Evolutionary conservation across 2,888 invertebrate species (phyloP).

Genomic region (Aphidoletes aphidimyza): DNA sequence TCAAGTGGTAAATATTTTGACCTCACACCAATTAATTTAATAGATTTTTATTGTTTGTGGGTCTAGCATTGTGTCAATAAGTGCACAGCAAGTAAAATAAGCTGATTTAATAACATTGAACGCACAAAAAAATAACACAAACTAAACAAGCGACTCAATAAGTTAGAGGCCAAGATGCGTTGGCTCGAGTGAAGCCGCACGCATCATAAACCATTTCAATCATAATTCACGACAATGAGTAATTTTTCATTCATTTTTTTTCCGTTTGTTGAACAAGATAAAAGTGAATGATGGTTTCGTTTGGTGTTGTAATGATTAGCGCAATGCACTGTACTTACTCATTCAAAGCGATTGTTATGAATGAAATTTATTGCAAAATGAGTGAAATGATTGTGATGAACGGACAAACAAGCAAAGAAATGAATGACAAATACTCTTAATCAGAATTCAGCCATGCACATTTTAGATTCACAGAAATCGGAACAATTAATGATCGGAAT

Average conservation of each 20-base stretch:
- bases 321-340: background rate
- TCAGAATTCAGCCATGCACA: background rate
- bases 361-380: background rate
- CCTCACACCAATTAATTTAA: slow-evolving; percentile 64
- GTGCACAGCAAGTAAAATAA: slow-evolving; percentile 43
- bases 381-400: background rate
- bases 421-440: background rate
- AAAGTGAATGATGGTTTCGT: background rate
- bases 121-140: background rate
- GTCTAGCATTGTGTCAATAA: slow-evolving; percentile 52
- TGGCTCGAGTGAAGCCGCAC: background rate
- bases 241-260: background rate
- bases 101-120: slow-evolving; percentile 52
- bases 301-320: background rate
- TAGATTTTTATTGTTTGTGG: slow-evolving; percentile 54
- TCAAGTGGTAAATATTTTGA: slow-evolving; percentile 68
- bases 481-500: slow-evolving; percentile 1
- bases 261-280: background rate
- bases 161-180: slow-evolving; percentile 9
- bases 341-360: too few species aligned
- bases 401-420: background rate
- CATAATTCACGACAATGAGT: slow-evolving; percentile 42
- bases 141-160: background rate
- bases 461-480: slow-evolving; percentile 14
- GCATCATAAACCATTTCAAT: slow-evolving; percentile 20